phyloP scores from a whole-genome alignment of 2,113 vertebrate genomes.

The Rhinolophus ferrumequinum region DNA sequence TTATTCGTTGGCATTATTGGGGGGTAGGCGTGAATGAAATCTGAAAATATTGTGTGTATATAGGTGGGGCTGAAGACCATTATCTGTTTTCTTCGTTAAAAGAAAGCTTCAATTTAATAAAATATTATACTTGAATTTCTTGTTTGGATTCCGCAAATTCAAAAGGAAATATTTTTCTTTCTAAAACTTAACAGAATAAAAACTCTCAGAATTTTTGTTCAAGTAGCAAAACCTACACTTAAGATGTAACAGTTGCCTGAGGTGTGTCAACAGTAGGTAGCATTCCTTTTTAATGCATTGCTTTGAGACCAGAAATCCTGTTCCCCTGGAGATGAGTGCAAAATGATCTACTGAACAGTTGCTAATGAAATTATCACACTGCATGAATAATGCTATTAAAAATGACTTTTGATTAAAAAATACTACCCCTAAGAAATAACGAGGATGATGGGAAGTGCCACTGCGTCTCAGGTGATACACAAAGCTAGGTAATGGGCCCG shows the following conservation, averaged over 20 bases:
- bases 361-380: constrained; percentile 27
- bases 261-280: constrained; percentile 64
- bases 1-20: not conserved
- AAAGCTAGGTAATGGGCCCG: not conserved
- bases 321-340: not conserved
- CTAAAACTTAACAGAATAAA: constrained; percentile 38
- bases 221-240: constrained; percentile 32
- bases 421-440: not conserved
- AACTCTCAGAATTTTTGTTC: constrained; percentile 54
- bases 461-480: not conserved
- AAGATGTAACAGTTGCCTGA: not conserved
- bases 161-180: constrained; percentile 52
- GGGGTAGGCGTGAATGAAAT: not conserved
- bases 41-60: not conserved
- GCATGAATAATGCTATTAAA: constrained; percentile 30
- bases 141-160: not conserved
- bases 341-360: not conserved
- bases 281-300: constrained; percentile 73
- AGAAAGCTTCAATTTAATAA: constrained; percentile 3
- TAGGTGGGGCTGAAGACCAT: not conserved
- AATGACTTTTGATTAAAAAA: constrained; percentile 3
- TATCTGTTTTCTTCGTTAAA: constrained; percentile 12
- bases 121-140: constrained; percentile 39
- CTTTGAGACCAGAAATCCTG: not conserved
- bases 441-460: not conserved